phyloP scores from a whole-genome alignment of 2,888 invertebrate genomes.

The Chorisops tibialis region DNA sequence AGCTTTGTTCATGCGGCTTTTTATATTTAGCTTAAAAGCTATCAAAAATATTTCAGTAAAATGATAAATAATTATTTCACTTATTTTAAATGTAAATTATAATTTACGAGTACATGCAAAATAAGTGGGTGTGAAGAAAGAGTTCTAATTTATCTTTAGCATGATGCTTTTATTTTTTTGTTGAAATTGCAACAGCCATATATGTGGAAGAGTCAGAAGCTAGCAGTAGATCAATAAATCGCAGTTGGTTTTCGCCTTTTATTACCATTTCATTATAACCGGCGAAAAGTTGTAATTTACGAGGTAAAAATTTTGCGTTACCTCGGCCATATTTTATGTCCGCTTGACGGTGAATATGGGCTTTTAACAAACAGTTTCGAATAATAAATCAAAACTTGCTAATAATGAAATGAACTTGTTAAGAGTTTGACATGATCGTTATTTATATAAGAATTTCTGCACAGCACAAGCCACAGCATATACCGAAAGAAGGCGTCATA shows the following conservation, averaged over 20 bases:
- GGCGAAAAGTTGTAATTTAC: conserved; percentile 24
- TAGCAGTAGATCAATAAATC: conserved; percentile 27
- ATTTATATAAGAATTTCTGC: conserved; percentile 22
- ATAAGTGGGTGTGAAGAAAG: too few relatives aligned
- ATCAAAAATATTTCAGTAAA: too few relatives aligned
- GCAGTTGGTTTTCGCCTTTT: conserved; percentile 29
- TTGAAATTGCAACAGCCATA: neutral
- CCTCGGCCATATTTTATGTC: conserved; percentile 26
- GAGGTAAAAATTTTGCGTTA: conserved; percentile 26
- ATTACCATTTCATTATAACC: conserved; percentile 27
- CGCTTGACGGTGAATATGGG: conserved; percentile 29
- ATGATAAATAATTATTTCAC: too few relatives aligned
- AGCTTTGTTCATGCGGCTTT: too few relatives aligned
- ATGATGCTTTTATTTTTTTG: too few relatives aligned
- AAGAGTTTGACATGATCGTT: conserved; percentile 29
- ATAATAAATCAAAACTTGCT: conserved; percentile 29
- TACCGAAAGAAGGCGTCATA: too few relatives aligned
- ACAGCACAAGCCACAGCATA: too few relatives aligned
- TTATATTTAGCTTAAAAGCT: too few relatives aligned
- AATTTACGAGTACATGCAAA: too few relatives aligned
- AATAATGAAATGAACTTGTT: conserved; percentile 33
- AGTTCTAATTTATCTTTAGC: too few relatives aligned
- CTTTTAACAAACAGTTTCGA: conserved; percentile 25
- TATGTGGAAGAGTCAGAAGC: conserved; percentile 20
- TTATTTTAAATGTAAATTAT: too few relatives aligned